Evolutionary conservation across 2,797 vertebrate species (phyloP).

Genomic region (Chromis chromis): DNA sequence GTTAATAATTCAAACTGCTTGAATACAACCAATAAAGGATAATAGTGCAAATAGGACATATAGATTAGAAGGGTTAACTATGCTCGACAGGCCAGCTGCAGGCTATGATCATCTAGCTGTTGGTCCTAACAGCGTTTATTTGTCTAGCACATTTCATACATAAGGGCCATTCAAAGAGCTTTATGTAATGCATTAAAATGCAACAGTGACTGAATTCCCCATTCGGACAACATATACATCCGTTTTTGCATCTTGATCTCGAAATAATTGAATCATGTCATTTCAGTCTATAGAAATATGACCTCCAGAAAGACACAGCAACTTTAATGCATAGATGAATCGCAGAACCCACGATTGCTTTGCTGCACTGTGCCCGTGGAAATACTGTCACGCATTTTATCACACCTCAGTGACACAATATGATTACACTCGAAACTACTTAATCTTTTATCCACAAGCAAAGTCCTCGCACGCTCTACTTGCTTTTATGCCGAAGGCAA

Average conservation of each 20-base stretch:
- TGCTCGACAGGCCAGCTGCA: not conserved
- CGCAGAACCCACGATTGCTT: not conserved
- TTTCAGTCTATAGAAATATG: not conserved
- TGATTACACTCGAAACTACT: constrained; percentile 26
- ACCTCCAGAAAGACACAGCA: not conserved
- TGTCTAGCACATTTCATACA: no score
- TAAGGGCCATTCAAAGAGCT: no score
- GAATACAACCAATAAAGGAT: no score
- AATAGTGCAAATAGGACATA: not conserved
- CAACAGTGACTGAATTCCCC: not conserved
- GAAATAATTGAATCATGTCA: not conserved
- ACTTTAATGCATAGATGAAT: not conserved
- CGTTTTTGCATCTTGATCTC: not conserved
- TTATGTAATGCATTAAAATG: no score
- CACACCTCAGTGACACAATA: constrained; percentile 8
- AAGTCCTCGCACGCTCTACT: constrained; percentile 11
- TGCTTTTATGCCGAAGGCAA: constrained; percentile 30
- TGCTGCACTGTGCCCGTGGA: not conserved
- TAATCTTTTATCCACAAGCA: constrained; percentile 29
- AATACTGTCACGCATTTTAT: not conserved
- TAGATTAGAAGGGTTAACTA: not conserved
- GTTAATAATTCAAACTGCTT: no score
- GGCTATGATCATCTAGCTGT: not conserved
- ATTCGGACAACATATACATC: not conserved
- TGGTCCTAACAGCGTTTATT: no score